Evolutionary conservation across 64 coral and sea anemone genomes (phyloP).

Genomic region (Dendrophyllia cribrosa): DNA sequence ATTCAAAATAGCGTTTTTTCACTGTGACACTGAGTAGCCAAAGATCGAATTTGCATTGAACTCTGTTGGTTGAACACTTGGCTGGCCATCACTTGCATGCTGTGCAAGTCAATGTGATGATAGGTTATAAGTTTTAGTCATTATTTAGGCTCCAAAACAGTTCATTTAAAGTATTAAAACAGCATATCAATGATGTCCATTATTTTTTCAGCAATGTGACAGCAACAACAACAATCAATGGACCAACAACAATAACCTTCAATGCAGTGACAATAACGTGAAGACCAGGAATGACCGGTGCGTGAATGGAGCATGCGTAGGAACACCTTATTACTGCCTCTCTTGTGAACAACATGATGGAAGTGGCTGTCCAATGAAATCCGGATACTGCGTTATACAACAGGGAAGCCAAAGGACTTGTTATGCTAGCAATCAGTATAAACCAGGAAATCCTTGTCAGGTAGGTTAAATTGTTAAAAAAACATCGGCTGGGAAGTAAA

Average conservation of each 20-base stretch:
- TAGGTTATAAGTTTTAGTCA: no score
- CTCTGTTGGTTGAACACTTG: no score
- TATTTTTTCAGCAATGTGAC: slow-evolving; percentile 52
- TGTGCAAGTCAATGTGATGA: no score
- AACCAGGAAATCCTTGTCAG: slow-evolving; percentile 81
- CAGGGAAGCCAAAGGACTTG: slow-evolving; percentile 48
- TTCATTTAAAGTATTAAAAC: no score
- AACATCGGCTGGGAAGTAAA: no score
- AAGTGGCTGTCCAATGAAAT: slow-evolving; percentile 55
- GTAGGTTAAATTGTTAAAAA: no score
- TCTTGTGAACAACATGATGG: slow-evolving; percentile 88
- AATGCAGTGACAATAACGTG: slow-evolving; percentile 75
- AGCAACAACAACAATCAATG: slow-evolving; percentile 35
- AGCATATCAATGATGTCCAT: no score
- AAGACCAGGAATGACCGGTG: slow-evolving; percentile 81
- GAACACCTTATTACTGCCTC: slow-evolving; percentile 66
- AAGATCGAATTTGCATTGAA: no score
- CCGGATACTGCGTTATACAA: slow-evolving; percentile 72
- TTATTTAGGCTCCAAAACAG: no score
- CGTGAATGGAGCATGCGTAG: slow-evolving; percentile 71
- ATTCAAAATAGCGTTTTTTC: no score
- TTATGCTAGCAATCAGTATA: slow-evolving; percentile 51
- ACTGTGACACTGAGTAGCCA: no score
- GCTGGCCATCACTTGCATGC: no score
- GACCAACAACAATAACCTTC: slow-evolving; percentile 66